Base-by-base conservation (phyloP, 2,888 invertebrate genomes). In the Cetonia aurata region DNA sequence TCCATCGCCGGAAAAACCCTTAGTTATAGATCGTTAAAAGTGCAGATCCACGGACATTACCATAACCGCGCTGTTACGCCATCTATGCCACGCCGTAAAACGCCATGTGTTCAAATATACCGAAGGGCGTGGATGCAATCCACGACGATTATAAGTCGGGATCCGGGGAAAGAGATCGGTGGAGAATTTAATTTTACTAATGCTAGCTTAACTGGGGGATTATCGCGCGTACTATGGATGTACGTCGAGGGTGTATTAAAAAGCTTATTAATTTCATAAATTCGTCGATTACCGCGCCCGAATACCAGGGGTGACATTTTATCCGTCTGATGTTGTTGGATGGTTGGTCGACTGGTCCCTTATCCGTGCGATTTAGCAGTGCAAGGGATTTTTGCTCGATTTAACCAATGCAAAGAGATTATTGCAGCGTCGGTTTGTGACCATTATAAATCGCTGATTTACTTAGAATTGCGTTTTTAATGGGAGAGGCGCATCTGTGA, bases 251-350 rank as follows among this genome's bases (percentile, higher is more conserved):
- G 25, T 46, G 44, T 77, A 78, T 80, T 79, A 81, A 79, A 77
- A 76, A 77, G 78, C 76, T 81, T 81, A 82, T 81, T 82, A 81
- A 82, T 82, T 81, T 80, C 79, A 80, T 81, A 81, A 82, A 82
- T 80, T 80, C 77, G 77, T 48, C 60, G 48, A 48, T 48, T n/a
- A 55, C 13, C 8, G 55, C 25, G 55, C 17, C 19, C 37, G 57
- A 41, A 17, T 37, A 10, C 37, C 17, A 37, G 37, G 33, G 41
- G 57, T 41, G 42, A 57, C 57, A 42, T 41, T 41, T 57, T 37
- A 37, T 13, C 17, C 41, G 48, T 48, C 17, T 44, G 25, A 37
- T 37, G 37, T 37, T 17, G 17, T 6, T 17, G 6, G 13, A 48
- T 48, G 13, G 48, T 48, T 17, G 48, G 15, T 13, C 1, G 48